phyloP scores from a whole-genome alignment of 2,888 invertebrate species.

The Polietes domitor region DNA sequence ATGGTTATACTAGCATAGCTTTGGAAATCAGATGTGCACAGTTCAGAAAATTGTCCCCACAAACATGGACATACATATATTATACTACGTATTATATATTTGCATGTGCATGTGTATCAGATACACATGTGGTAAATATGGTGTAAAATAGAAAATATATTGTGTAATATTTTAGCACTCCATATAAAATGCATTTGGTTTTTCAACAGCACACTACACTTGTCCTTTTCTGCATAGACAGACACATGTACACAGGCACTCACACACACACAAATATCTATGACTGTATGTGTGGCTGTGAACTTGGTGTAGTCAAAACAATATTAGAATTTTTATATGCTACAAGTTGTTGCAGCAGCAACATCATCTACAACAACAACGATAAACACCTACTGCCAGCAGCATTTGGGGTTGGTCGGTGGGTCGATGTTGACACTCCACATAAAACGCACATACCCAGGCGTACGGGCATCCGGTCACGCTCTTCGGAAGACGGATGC shows the following conservation, averaged over 20 bases:
- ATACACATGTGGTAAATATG: conserved; percentile 50
- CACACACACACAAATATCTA: neutral
- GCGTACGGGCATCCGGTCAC: conserved; percentile 24
- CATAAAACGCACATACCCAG: conserved; percentile 30
- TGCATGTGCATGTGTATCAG: neutral
- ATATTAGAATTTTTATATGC: conserved; percentile 44
- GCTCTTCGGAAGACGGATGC: neutral
- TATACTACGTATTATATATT: no score
- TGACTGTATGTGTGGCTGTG: neutral
- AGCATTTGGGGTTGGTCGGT: neutral
- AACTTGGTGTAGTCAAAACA: conserved; percentile 33
- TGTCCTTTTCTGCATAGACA: neutral
- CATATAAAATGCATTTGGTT: conserved; percentile 52
- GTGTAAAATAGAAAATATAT: conserved; percentile 49
- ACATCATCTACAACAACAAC: neutral
- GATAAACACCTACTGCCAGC: neutral
- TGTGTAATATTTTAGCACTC: conserved; percentile 54
- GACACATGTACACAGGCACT: neutral
- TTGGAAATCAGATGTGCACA: no score
- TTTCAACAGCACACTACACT: conserved; percentile 5
- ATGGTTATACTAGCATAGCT: no score
- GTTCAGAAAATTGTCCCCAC: neutral
- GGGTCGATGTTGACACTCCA: conserved; percentile 21
- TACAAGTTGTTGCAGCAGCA: conserved; percentile 30
- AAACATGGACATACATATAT: no score